These are phyloP conservation scores for Acanthis flammea DNA, from an alignment of 2,797 vertebrate genomes.

Conservation along the genomic window DNA sequence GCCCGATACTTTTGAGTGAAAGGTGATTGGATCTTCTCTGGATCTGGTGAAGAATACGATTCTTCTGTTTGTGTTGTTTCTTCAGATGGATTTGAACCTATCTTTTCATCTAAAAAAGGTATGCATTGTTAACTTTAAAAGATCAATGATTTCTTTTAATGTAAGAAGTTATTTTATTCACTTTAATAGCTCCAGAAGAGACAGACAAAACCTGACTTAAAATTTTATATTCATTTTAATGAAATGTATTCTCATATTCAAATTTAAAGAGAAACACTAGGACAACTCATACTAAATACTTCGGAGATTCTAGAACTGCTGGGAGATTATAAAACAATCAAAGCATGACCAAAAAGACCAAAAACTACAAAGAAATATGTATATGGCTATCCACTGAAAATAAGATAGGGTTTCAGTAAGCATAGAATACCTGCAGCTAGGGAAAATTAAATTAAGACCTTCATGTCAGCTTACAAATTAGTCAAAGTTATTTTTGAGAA, in stretches of 20 bases:
- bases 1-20: slow-evolving; percentile 80
- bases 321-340: background rate
- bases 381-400: background rate
- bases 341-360: background rate
- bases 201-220: background rate
- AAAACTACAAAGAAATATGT: background rate
- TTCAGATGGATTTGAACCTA: slow-evolving; percentile 46
- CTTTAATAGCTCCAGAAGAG: background rate
- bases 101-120: slow-evolving; percentile 70
- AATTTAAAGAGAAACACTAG: background rate
- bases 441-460: background rate
- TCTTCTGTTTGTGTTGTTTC: slow-evolving; percentile 57
- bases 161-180: background rate
- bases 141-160: background rate
- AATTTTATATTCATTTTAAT: background rate
- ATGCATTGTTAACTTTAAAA: background rate
- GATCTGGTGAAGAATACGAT: slow-evolving; percentile 76
- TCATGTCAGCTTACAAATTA: background rate
- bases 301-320: background rate
- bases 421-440: background rate
- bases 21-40: slow-evolving; percentile 82
- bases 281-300: background rate
- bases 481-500: background rate
- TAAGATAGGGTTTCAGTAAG: background rate
- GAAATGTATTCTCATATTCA: background rate